phyloP scores from a whole-genome alignment of 2,888 invertebrate genomes.

The Slavum lentiscoides region DNA sequence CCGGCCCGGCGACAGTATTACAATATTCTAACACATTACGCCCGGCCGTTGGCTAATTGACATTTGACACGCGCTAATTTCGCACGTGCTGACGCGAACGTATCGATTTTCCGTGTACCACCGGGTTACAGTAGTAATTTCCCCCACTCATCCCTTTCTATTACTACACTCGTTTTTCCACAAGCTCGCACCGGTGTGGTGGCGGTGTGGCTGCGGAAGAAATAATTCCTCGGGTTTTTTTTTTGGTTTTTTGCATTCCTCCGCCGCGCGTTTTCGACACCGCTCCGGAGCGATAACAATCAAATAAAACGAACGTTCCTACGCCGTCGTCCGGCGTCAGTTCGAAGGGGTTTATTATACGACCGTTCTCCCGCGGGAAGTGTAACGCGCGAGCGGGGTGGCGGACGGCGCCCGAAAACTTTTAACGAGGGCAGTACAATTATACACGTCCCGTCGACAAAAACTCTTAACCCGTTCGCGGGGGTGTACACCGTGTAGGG shows the following conservation, averaged over 20 bases:
- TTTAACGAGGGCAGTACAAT: conserved; percentile 38
- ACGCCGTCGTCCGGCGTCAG: not conserved
- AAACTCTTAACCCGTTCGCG: conserved; percentile 35
- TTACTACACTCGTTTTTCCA: not conserved
- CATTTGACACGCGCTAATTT: conserved; percentile 16
- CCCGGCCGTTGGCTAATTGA: conserved; percentile 21
- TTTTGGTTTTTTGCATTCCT: not conserved
- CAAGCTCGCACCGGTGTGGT: no score
- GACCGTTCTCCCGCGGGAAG: conserved; percentile 12
- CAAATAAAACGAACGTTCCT: conserved; percentile 44
- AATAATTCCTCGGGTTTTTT: not conserved
- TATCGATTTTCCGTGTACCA: conserved; percentile 31
- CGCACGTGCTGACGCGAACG: not conserved
- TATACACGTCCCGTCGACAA: not conserved
- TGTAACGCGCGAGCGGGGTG: not conserved
- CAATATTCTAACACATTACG: no score
- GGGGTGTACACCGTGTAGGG: not conserved
- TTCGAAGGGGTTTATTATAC: conserved; percentile 24
- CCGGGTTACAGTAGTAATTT: no score
- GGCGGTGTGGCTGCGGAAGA: not conserved
- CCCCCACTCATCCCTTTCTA: not conserved
- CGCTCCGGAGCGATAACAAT: conserved; percentile 43
- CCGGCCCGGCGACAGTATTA: no score
- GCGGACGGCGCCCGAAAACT: conserved; percentile 38
- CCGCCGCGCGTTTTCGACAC: not conserved